Percentiles rank a stretch among this genome's conserved stretches.
Evolutionary conservation across 2,797 vertebrate genomes (phyloP).

Genomic region (Neomorphus geoffroyi): DNA sequence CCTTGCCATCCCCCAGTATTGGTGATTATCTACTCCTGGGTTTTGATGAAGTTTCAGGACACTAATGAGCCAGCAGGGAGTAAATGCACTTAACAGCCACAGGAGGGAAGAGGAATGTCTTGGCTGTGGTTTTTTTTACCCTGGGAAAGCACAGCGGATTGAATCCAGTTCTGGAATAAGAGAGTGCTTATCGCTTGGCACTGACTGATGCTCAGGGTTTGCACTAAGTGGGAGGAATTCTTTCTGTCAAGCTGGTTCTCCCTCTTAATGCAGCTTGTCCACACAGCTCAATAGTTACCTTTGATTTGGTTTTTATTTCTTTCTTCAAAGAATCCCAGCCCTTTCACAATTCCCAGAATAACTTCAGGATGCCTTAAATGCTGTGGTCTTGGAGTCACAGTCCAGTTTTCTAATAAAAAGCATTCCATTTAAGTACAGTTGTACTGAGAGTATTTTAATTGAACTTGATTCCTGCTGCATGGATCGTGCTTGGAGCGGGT

Average conservation of each 20-base stretch:
- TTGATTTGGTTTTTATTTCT: background rate
- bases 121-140: background rate
- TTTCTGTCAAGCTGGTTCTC: background rate
- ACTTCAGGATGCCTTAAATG: background rate
- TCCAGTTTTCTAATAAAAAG: background rate
- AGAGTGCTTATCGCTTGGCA: background rate
- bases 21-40: background rate
- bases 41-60: background rate
- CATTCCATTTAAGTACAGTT: background rate
- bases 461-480: fast-evolving
- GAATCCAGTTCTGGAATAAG: background rate
- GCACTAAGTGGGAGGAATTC: background rate
- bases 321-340: background rate
- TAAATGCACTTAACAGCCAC: background rate
- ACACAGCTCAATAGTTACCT: background rate
- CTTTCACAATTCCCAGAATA: background rate
- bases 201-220: background rate
- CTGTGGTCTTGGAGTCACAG: background rate
- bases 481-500: background rate
- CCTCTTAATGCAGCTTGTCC: background rate
- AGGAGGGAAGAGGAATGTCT: background rate
- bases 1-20: fast-evolving
- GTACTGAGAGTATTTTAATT: background rate
- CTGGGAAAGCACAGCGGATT: background rate
- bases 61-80: background rate